A percentile compares a stretch with the other conserved stretches of the same genome.
phyloP scores from a whole-genome alignment of 1,140 invertebrate species.

The Drosophila ercepeae region DNA sequence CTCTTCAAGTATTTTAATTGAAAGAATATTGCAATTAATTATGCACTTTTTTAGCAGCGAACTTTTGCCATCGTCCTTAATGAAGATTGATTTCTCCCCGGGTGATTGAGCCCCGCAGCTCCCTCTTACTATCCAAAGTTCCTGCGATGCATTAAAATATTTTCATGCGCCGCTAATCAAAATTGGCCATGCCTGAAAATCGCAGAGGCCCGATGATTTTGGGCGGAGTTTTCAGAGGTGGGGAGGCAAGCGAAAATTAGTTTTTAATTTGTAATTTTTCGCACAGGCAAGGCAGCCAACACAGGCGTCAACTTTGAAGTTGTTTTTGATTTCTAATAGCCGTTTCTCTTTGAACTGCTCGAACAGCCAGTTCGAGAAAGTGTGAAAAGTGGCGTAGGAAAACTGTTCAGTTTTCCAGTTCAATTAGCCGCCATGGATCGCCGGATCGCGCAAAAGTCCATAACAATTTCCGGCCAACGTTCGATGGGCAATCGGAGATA shows the following conservation, averaged over 20 bases:
- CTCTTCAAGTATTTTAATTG: slow-evolving; percentile 48
- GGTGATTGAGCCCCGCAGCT: not conserved
- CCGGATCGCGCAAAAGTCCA: slow-evolving; percentile 34
- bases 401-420: slow-evolving; percentile 52
- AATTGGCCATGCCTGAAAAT: slow-evolving; percentile 55
- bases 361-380: slow-evolving; percentile 35
- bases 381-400: slow-evolving; percentile 45
- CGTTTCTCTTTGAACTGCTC: slow-evolving; percentile 60
- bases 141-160: slow-evolving; percentile 20
- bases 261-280: slow-evolving; percentile 62
- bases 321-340: slow-evolving; percentile 48
- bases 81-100: slow-evolving; percentile 71
- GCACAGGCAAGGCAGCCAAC: slow-evolving; percentile 14
- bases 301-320: slow-evolving; percentile 64
- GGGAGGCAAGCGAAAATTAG: slow-evolving; percentile 49
- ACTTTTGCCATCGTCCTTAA: slow-evolving; percentile 35
- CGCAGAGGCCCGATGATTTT: not conserved
- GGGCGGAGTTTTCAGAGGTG: not conserved
- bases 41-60: slow-evolving; percentile 15
- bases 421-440: slow-evolving; percentile 47
- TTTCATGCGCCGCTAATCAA: slow-evolving; percentile 59
- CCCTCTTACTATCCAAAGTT: not conserved
- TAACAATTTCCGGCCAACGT: slow-evolving; percentile 50
- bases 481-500: slow-evolving; percentile 31
- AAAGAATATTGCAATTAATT: slow-evolving; percentile 54